A percentile compares a stretch with the other conserved stretches of the same genome.
These are phyloP conservation scores for Danionella cerebrum DNA, from an alignment of 2,113 vertebrate genomes.

Conservation along the genomic window DNA sequence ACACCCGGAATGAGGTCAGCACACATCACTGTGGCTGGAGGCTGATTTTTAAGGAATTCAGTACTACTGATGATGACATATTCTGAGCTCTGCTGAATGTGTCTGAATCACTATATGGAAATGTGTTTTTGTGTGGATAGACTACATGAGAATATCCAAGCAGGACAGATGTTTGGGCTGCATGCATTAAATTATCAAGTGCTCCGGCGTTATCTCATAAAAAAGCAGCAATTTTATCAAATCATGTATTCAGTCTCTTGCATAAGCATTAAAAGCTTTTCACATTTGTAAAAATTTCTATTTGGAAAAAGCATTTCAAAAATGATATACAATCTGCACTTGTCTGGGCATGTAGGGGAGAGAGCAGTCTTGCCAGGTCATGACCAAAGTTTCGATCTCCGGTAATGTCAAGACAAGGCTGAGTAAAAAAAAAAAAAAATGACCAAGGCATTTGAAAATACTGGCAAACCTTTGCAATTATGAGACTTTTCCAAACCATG, in stretches of 20 bases:
- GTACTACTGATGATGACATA: neutral
- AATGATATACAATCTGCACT: too few relatives aligned
- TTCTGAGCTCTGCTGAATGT: neutral
- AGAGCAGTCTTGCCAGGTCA: too few relatives aligned
- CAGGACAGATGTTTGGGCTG: slow-evolving; percentile 17
- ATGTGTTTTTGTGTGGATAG: neutral
- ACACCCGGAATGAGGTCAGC: slow-evolving; percentile 43
- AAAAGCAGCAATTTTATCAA: slow-evolving; percentile 11
- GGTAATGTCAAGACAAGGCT: too few relatives aligned
- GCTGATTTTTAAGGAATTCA: slow-evolving; percentile 13
- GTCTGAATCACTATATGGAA: slow-evolving; percentile 7
- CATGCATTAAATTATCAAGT: slow-evolving; percentile 5
- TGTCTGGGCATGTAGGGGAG: too few relatives aligned
- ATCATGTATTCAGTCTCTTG: slow-evolving; percentile 24
- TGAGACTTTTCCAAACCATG: too few relatives aligned
- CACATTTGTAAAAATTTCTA: neutral
- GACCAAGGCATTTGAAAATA: too few relatives aligned
- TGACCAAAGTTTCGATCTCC: too few relatives aligned
- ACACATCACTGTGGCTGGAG: slow-evolving; percentile 44
- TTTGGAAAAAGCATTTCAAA: neutral
- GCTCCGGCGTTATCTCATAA: slow-evolving; percentile 12
- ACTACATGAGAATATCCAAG: neutral
- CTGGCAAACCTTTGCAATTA: too few relatives aligned
- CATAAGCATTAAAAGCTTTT: slow-evolving; percentile 19
- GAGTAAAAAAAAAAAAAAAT: too few relatives aligned